Evolutionary conservation across 2,797 vertebrate genomes (phyloP).

Genomic region (Pampus argenteus): DNA sequence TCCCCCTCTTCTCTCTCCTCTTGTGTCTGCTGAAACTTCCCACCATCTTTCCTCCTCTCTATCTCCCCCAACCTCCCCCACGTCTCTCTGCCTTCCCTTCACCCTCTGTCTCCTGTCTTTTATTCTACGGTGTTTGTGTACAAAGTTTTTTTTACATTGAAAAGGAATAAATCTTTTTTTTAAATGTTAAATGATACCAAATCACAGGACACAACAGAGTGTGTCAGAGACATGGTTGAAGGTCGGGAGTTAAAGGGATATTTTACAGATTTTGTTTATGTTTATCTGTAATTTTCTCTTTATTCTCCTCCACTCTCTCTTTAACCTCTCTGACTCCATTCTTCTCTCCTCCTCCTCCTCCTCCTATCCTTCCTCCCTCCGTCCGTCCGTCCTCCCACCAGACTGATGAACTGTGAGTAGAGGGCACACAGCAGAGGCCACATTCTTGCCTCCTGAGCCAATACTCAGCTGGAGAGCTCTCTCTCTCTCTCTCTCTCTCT

Average conservation of each 20-base stretch:
- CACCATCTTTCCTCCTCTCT: not conserved
- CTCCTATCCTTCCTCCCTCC: conserved; percentile 38
- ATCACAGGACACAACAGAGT: not conserved
- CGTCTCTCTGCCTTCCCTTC: not conserved
- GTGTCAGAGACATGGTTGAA: not conserved
- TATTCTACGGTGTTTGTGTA: no score
- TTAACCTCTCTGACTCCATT: conserved; percentile 4
- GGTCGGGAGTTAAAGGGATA: not conserved
- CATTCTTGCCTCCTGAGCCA: conserved; percentile 73
- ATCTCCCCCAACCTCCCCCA: not conserved
- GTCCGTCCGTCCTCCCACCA: conserved; percentile 46
- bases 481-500: no score
- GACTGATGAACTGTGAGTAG: conserved; percentile 61
- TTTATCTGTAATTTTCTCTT: not conserved
- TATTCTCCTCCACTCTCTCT: conserved; percentile 11
- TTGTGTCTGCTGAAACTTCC: not conserved
- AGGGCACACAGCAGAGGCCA: conserved; percentile 66
- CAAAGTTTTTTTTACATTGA: not conserved
- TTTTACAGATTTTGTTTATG: not conserved
- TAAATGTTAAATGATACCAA: not conserved
- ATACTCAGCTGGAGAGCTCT: conserved; percentile 65
- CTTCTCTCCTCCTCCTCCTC: not conserved
- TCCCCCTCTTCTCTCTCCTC: not conserved
- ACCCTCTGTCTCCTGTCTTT: not conserved
- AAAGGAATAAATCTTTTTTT: not conserved